phyloP scores from a whole-genome alignment of 2,797 vertebrate genomes.

The Liasis olivaceus region DNA sequence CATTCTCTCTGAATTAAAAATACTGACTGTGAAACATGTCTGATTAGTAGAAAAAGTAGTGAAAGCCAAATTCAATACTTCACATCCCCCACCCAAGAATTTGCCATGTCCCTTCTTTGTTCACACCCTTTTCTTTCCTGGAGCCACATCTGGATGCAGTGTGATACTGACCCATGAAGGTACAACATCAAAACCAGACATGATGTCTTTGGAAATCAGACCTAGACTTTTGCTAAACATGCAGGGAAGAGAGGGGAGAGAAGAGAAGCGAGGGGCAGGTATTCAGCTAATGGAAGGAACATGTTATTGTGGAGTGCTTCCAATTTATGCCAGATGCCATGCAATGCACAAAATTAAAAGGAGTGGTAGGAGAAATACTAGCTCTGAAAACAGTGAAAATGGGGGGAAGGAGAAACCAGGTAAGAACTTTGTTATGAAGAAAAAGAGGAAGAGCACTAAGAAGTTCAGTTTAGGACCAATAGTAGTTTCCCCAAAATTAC shows the following conservation, averaged over 20 bases:
- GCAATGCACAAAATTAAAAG: conserved; percentile 24
- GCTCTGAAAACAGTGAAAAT: background rate
- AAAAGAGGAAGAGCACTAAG: background rate
- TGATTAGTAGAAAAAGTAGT: background rate
- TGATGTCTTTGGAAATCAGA: conserved; percentile 2
- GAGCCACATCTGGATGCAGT: background rate
- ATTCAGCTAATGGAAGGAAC: background rate
- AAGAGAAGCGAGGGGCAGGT: background rate
- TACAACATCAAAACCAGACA: background rate
- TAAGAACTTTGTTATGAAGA: background rate
- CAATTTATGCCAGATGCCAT: conserved; percentile 3
- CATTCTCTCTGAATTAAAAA: background rate
- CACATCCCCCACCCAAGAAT: background rate
- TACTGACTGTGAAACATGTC: background rate
- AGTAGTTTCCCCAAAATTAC: background rate
- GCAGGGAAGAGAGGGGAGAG: background rate
- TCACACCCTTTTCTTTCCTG: background rate
- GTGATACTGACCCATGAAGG: background rate
- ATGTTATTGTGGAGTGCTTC: background rate
- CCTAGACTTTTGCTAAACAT: conserved; percentile 1
- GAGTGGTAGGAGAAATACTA: background rate
- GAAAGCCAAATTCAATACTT: background rate
- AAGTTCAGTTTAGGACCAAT: background rate
- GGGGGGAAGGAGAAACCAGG: background rate
- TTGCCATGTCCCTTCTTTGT: background rate